Evolutionary conservation across 2,888 invertebrate genomes (phyloP).

Genomic region (Cabera pusaria): DNA sequence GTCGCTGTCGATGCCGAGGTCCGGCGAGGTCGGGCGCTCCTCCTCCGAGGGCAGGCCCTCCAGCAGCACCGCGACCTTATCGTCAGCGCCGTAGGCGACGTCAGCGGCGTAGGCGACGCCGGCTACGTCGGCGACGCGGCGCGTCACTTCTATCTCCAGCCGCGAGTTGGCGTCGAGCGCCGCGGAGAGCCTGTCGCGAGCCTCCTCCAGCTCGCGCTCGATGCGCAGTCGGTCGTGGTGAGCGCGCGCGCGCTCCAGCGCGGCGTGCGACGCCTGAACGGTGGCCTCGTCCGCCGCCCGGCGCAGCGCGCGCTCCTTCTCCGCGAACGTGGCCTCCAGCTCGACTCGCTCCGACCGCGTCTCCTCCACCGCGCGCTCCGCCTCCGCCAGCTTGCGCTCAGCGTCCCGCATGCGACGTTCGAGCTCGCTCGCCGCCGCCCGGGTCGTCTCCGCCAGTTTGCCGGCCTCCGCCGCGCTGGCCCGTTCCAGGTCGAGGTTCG

Average conservation of each 20-base stretch:
- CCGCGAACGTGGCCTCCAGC: slow-evolving; percentile 62
- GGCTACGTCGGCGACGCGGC: slow-evolving; percentile 57
- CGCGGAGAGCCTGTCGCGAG: slow-evolving; percentile 70
- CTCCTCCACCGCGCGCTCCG: slow-evolving; percentile 51
- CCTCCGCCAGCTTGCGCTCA: slow-evolving; percentile 56
- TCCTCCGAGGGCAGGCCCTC: slow-evolving; percentile 60
- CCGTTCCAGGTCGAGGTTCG: slow-evolving; percentile 46
- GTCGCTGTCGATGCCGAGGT: slow-evolving; percentile 95
- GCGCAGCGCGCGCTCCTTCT: slow-evolving; percentile 83
- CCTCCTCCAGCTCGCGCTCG: slow-evolving; percentile 85
- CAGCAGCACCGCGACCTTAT: slow-evolving; percentile 55
- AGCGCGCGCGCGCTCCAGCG: slow-evolving; percentile 88
- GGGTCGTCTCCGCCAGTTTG: slow-evolving; percentile 50
- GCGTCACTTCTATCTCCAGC: slow-evolving; percentile 73
- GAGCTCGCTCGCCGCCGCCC: slow-evolving; percentile 43
- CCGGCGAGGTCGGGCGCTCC: slow-evolving; percentile 87
- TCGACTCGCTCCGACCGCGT: slow-evolving; percentile 66
- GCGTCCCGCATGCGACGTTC: slow-evolving; percentile 57
- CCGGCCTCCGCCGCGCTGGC: slow-evolving; percentile 48
- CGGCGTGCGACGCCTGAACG: slow-evolving; percentile 88
- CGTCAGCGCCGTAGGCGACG: slow-evolving; percentile 53
- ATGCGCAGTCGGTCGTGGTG: slow-evolving; percentile 87
- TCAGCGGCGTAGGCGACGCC: slow-evolving; percentile 56
- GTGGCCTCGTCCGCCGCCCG: slow-evolving; percentile 88
- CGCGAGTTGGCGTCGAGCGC: slow-evolving; percentile 60